Evolutionary conservation across 2,888 invertebrate genomes (phyloP).

Genomic region (Xestia ashworthii): DNA sequence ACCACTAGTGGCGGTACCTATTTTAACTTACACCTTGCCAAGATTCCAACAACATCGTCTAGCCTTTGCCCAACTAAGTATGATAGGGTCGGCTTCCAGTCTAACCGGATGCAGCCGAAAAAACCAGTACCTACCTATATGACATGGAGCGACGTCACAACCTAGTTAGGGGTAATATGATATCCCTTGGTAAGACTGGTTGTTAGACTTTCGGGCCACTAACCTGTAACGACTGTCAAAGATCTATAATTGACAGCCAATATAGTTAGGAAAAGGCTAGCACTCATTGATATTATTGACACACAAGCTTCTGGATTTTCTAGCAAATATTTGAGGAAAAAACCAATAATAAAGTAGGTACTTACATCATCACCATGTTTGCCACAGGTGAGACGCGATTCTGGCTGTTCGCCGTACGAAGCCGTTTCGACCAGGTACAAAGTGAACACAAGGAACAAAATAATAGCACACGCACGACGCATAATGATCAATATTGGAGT

Average conservation of each 20-base stretch:
- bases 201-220: too few relatives aligned
- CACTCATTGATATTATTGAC: background rate
- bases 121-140: background rate
- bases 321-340: background rate
- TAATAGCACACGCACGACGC: constrained; percentile 65
- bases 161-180: background rate
- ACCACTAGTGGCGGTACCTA: background rate
- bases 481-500: constrained; percentile 53
- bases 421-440: constrained; percentile 39
- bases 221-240: too few relatives aligned
- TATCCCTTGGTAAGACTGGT: too few relatives aligned
- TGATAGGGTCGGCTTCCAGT: background rate
- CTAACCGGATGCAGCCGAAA: background rate
- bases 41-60: background rate
- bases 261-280: too few relatives aligned
- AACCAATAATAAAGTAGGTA: background rate
- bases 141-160: background rate
- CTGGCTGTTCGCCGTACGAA: constrained; percentile 20
- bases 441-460: constrained; percentile 55
- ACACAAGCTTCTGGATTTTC: background rate
- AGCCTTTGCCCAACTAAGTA: background rate
- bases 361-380: constrained; percentile 47
- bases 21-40: constrained; percentile 6
- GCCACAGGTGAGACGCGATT: constrained; percentile 10
- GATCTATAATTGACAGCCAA: too few relatives aligned